Evolutionary conservation across 92 coral and sea anemone species (phyloP).

Genomic region (Blastomussa wellsi): DNA sequence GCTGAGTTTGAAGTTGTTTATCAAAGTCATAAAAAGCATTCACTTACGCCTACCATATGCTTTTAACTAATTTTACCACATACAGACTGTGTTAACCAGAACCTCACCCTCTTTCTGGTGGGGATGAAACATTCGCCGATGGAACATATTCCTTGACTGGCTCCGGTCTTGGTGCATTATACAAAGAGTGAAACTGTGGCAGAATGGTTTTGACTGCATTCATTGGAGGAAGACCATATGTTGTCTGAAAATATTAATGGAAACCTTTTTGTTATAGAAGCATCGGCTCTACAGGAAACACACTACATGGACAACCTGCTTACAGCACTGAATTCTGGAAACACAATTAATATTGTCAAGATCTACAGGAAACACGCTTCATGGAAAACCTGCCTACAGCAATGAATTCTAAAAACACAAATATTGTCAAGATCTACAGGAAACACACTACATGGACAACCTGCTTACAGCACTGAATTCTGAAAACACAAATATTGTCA

Average conservation of each 20-base stretch:
- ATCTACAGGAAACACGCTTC: too few species aligned
- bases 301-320: not conserved
- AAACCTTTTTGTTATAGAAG: not conserved
- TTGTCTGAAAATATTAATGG: constrained; percentile 38
- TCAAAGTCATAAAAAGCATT: too few species aligned
- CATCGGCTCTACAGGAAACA: not conserved
- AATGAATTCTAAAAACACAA: too few species aligned
- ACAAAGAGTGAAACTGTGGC: constrained; percentile 66
- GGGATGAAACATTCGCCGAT: constrained; percentile 37
- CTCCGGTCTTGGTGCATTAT: constrained; percentile 38
- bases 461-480: too few species aligned
- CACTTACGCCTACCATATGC: not conserved
- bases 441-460: too few species aligned
- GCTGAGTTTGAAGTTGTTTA: not conserved
- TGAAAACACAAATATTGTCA: too few species aligned
- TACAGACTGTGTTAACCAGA: not conserved
- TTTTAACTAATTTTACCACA: not conserved
- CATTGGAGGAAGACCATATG: constrained; percentile 81
- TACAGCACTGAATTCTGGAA: too few species aligned
- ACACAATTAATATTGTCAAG: not conserved
- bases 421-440: too few species aligned
- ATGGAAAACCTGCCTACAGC: too few species aligned
- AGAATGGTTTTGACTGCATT: constrained; percentile 80
- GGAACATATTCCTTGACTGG: constrained; percentile 62
- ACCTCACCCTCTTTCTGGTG: constrained; percentile 38